Base-by-base conservation (phyloP, 1,140 invertebrate genomes). In the Hestina assimilis region DNA sequence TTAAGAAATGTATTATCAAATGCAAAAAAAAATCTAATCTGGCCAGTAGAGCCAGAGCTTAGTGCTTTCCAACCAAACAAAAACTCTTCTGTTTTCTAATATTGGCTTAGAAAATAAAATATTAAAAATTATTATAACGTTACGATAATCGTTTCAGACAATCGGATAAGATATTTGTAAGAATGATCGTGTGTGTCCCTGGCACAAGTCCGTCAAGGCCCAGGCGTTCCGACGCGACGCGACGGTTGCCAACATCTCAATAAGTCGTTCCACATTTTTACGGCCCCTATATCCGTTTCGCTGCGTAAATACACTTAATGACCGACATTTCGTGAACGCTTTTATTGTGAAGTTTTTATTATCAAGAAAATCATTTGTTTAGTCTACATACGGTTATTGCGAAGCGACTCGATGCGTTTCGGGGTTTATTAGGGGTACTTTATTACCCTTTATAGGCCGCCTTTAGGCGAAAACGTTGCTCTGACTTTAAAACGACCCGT, bases 301-400 rank as follows among this genome's bases (percentile, higher is more conserved):
- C 72, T 79, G 77, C 74, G 70, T 83, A 84, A 87, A 84, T 83
- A 83, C 72, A 75, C 75, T 83, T 84, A 87, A 87, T 84, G 72
- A 74, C 80, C 76, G 73, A 80, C 81, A 84, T 83, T 82, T 82
- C 69, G 74, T 82, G 73, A 81, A 73, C 74, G 76, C 66, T 83
- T 86, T 85, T 83, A 86, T 83, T 82, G 79, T 84, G 72, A 83
- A 83, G 77, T 83, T 83, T 86, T 87, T 84, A 82, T 79, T 79
- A 83, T 83, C 72, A 68, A 71, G 72, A 82, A 79, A 77, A 79
- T 82, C 78, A 76, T 84, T 79, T 84, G 83, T 84, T 82, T 83
- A 83, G 79, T 83, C 71, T 80, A 78, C 76, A 71, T 81, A 83
- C 71, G 73, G 72, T 75, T 80, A 79, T 79, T 81, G 77, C 78